A percentile compares a stretch with the other conserved stretches of the same genome.
Evolutionary conservation across 2,797 vertebrate species (phyloP).

Genomic region (Trachops cirrhosus): DNA sequence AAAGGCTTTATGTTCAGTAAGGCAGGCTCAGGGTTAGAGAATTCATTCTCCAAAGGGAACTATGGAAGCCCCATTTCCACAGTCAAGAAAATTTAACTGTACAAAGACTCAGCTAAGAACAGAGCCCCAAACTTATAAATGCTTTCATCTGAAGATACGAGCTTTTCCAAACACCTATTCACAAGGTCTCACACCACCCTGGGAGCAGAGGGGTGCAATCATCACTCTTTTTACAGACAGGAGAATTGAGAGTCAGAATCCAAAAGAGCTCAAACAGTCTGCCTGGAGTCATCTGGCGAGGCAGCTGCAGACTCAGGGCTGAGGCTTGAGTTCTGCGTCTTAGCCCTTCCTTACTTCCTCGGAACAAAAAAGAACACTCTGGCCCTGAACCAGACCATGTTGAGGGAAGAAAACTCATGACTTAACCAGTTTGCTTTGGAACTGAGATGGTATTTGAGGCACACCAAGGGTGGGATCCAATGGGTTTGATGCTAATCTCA

Average conservation of each 20-base stretch:
- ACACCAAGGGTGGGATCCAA: not conserved
- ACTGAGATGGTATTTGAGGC: not conserved
- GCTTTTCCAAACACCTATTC: conserved; percentile 31
- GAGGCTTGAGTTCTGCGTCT: not conserved
- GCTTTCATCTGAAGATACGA: conserved; percentile 20
- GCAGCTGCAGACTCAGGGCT: not conserved
- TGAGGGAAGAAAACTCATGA: not conserved
- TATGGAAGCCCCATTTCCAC: not conserved
- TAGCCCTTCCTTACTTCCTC: not conserved
- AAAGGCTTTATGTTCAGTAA: not conserved
- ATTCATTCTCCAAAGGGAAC: not conserved
- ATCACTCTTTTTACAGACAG: not conserved
- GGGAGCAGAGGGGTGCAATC: not conserved
- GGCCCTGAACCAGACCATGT: not conserved
- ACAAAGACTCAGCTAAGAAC: conserved; percentile 16
- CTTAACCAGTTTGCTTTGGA: conserved; percentile 12
- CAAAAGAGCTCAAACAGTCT: not conserved
- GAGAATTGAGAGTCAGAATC: not conserved
- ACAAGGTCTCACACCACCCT: not conserved
- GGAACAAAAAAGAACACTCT: not conserved
- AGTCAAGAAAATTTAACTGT: conserved; percentile 35
- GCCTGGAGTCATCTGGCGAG: not conserved
- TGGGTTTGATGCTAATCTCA: not conserved
- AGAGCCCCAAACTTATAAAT: not conserved
- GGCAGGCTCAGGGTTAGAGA: not conserved